These are phyloP conservation scores for Callipepla squamata DNA, from an alignment of 2,113 vertebrate species.

Conservation along the genomic window DNA sequence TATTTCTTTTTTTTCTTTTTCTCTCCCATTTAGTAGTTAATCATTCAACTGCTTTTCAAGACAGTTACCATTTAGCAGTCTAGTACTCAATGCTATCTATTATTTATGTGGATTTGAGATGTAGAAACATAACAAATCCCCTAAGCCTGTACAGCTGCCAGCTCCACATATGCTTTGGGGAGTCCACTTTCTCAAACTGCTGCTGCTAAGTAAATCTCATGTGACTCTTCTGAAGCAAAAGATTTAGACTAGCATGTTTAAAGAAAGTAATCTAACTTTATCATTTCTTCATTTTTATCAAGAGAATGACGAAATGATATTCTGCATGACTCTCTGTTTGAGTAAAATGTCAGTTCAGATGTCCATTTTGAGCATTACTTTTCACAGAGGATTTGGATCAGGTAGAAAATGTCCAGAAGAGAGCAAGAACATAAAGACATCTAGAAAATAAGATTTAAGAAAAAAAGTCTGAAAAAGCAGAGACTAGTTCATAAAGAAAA, in stretches of 20 bases:
- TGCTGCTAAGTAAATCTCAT: neutral
- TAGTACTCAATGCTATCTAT: neutral
- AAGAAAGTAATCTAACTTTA: neutral
- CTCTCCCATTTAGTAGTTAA: neutral
- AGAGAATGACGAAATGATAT: neutral
- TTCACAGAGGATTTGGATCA: neutral
- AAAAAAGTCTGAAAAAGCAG: neutral
- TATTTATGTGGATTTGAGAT: neutral
- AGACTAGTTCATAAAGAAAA: neutral
- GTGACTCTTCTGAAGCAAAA: neutral
- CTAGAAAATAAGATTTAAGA: neutral
- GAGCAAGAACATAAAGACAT: neutral
- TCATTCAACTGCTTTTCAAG: neutral
- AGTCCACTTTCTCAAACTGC: neutral
- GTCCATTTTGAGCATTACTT: neutral
- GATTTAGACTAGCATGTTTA: neutral
- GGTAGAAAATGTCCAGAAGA: neutral
- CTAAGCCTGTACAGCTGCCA: neutral
- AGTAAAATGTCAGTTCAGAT: neutral
- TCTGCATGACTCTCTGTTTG: neutral
- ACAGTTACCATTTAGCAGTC: neutral
- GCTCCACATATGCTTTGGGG: neutral
- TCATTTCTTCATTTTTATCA: neutral
- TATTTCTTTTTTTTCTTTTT: neutral
- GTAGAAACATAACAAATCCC: neutral